Conservation (phyloP, 2,113 vertebrate genomes). For the Lepisosteus oculatus region DNA sequence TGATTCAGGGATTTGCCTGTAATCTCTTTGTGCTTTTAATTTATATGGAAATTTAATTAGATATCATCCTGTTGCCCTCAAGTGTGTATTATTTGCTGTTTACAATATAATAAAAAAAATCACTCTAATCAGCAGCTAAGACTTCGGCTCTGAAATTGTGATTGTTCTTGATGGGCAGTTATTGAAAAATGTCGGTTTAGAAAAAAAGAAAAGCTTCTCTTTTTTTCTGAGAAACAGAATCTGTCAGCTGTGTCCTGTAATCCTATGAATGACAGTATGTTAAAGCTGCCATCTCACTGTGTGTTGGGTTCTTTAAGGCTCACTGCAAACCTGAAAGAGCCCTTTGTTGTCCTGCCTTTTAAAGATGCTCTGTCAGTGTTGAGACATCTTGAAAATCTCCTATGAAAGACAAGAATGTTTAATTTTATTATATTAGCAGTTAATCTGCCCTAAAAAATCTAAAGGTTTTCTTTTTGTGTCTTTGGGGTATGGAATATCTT, state of each 20-base stretch:
- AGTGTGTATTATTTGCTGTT: slow-evolving; percentile 54
- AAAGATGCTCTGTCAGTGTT: no score
- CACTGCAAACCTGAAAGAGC: no score
- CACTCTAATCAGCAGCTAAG: slow-evolving; percentile 37
- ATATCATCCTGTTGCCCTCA: slow-evolving; percentile 47
- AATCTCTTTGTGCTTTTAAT: slow-evolving; percentile 58
- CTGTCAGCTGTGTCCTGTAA: neutral
- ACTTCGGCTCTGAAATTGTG: slow-evolving; percentile 37
- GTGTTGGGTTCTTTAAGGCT: no score
- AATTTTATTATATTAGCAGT: no score
- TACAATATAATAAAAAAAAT: slow-evolving; percentile 55
- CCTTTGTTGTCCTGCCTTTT: no score
- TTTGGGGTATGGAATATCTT: slow-evolving; percentile 31
- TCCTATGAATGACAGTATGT: no score
- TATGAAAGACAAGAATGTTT: no score
- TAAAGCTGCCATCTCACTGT: no score
- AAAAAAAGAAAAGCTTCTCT: slow-evolving; percentile 41
- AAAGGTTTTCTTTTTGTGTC: slow-evolving; percentile 23
- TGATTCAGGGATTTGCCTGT: slow-evolving; percentile 61
- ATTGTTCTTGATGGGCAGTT: slow-evolving; percentile 42
- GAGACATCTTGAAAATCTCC: no score
- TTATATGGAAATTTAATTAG: slow-evolving; percentile 66
- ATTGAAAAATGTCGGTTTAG: slow-evolving; percentile 31
- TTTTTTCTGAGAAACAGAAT: slow-evolving; percentile 18
- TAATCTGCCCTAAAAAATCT: no score